A percentile compares a stretch with the other conserved stretches of the same genome.
phyloP scores from a whole-genome alignment of 2,888 invertebrate species.

The Cephus runcator region DNA sequence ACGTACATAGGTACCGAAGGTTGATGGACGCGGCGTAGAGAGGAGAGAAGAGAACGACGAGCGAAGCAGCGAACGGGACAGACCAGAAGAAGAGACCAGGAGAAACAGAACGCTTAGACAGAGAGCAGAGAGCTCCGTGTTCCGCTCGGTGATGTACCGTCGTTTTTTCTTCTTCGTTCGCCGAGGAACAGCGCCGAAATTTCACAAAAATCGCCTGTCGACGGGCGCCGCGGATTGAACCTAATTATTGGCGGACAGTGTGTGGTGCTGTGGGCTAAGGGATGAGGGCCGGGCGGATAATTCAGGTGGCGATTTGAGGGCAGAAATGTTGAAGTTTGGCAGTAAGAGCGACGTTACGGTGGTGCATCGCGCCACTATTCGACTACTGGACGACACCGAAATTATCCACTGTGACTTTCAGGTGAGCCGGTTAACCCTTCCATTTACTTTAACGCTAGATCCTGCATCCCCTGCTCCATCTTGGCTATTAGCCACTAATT shows the following conservation, averaged over 20 bases:
- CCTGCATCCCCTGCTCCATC: not conserved
- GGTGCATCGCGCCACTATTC: conserved; percentile 74
- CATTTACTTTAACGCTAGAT: not conserved
- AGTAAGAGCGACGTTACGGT: conserved; percentile 67
- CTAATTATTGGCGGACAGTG: conserved; percentile 45
- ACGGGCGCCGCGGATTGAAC: conserved; percentile 8
- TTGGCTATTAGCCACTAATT: not conserved
- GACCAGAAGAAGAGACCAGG: not conserved
- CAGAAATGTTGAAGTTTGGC: conserved; percentile 68
- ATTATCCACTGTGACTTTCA: conserved; percentile 94
- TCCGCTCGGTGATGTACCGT: conserved; percentile 26
- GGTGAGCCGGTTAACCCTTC: conserved; percentile 65
- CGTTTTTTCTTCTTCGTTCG: conserved; percentile 15
- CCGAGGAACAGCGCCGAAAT: conserved; percentile 7
- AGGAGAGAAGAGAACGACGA: not conserved
- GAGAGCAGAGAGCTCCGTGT: conserved; percentile 3
- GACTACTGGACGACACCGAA: conserved; percentile 90
- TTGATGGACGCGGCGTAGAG: not conserved
- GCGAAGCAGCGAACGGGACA: not conserved
- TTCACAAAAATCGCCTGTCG: conserved; percentile 3
- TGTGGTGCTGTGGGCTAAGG: conserved; percentile 60
- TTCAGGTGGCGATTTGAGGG: conserved; percentile 61
- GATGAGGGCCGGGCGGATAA: conserved; percentile 61
- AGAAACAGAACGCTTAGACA: not conserved
- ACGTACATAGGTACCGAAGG: conserved; percentile 1